phyloP scores from a whole-genome alignment of 2,113 vertebrate genomes.

The Nesoenas mayeri region DNA sequence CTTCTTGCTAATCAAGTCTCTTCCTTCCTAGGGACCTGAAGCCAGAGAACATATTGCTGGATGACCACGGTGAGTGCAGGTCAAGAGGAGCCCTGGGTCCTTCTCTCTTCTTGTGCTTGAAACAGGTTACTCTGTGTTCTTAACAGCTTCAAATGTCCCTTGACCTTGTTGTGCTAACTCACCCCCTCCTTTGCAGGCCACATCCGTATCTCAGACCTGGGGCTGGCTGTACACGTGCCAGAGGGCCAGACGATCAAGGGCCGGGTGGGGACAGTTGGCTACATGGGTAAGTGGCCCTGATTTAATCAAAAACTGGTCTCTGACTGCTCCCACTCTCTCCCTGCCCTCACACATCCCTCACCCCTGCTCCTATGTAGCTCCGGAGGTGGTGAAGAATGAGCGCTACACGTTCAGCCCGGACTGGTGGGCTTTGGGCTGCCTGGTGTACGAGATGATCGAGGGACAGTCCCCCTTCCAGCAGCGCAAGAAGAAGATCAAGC shows the following conservation, averaged over 20 bases:
- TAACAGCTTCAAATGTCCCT: not conserved
- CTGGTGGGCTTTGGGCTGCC: constrained; percentile 97
- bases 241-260: constrained; percentile 95
- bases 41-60: constrained; percentile 95
- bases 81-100: not conserved
- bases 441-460: constrained; percentile 97
- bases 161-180: not conserved
- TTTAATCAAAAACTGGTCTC: constrained; percentile 9
- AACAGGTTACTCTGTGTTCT: not conserved
- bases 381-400: constrained; percentile 94
- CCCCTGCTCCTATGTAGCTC: constrained; percentile 75
- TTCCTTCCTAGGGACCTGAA: constrained; percentile 86
- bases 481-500: constrained; percentile 95
- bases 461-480: constrained; percentile 98
- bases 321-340: not conserved
- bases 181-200: constrained; percentile 81
- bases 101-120: not conserved
- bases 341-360: not conserved
- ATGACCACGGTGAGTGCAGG: constrained; percentile 89
- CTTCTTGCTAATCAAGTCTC: not conserved
- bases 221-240: constrained; percentile 90
- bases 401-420: constrained; percentile 95
- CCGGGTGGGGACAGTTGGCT: constrained; percentile 96
- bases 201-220: constrained; percentile 96
- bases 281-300: constrained; percentile 87